Conservation (phyloP, 2,113 vertebrate species). For the Sardina pilchardus region DNA sequence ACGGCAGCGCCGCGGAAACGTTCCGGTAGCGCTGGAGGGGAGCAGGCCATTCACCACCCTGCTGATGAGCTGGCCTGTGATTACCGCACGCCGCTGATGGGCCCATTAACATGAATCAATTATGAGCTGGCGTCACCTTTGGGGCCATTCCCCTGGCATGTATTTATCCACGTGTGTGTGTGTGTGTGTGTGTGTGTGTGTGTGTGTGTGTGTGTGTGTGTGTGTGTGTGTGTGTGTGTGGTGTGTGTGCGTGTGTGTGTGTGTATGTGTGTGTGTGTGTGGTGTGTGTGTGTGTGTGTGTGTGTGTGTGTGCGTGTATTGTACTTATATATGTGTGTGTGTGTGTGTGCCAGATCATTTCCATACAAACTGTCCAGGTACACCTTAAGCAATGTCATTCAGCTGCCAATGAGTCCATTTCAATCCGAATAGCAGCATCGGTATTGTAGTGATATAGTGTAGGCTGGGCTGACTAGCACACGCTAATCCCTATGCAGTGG, state of each 20-base stretch:
- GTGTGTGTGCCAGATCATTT: background rate
- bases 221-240: background rate
- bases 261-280: background rate
- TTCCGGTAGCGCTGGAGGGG: background rate
- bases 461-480: background rate
- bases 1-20: background rate
- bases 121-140: background rate
- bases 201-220: background rate
- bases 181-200: background rate
- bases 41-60: background rate
- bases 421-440: background rate
- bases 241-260: background rate
- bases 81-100: background rate
- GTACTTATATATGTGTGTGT: background rate
- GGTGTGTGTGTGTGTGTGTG: background rate
- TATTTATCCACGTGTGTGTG: slow-evolving; percentile 1
- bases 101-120: slow-evolving; percentile 1
- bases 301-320: background rate
- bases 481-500: background rate
- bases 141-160: background rate
- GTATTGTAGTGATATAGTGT: background rate
- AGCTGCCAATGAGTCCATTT: background rate
- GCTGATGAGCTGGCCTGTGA: background rate
- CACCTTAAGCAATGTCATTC: background rate
- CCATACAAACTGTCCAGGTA: background rate